Conservation (phyloP, 2,888 invertebrate species). For the Andrena marginata region DNA sequence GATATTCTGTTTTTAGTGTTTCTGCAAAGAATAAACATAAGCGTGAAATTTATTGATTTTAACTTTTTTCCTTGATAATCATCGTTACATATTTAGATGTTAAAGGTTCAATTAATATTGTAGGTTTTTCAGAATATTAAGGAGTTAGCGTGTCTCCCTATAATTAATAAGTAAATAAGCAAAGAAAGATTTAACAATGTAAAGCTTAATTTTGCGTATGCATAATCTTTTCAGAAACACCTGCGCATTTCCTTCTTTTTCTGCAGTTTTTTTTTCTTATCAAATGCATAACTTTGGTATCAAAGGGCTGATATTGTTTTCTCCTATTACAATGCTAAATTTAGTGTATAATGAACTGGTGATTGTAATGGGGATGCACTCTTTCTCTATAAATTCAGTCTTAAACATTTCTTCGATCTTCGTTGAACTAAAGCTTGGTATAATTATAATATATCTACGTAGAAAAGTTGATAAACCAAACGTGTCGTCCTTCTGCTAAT, state of each 20-base stretch:
- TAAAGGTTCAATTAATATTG: conserved; percentile 23
- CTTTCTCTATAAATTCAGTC: conserved; percentile 83
- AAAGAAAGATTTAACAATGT: conserved; percentile 19
- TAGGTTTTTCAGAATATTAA: conserved; percentile 11
- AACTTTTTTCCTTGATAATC: not conserved
- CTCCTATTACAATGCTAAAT: conserved; percentile 73
- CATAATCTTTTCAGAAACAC: conserved; percentile 71
- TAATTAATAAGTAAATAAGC: conserved; percentile 1
- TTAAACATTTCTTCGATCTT: conserved; percentile 81
- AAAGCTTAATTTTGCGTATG: conserved; percentile 56
- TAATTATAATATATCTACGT: conserved; percentile 67
- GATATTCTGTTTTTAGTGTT: conserved; percentile 65
- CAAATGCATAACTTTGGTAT: conserved; percentile 82
- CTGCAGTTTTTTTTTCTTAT: conserved; percentile 76
- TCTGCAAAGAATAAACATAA: conserved; percentile 70
- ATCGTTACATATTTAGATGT: conserved; percentile 19
- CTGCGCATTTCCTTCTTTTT: conserved; percentile 64
- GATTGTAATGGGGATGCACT: conserved; percentile 80
- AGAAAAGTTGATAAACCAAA: conserved; percentile 69
- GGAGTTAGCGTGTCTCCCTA: conserved; percentile 14
- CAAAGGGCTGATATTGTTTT: conserved; percentile 81
- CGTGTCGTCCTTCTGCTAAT: conserved; percentile 59
- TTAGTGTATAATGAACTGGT: conserved; percentile 80
- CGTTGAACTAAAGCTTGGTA: conserved; percentile 71
- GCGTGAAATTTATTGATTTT: conserved; percentile 24